Conservation (phyloP, 2,797 vertebrate species). For the Protosalanx chinensis region DNA sequence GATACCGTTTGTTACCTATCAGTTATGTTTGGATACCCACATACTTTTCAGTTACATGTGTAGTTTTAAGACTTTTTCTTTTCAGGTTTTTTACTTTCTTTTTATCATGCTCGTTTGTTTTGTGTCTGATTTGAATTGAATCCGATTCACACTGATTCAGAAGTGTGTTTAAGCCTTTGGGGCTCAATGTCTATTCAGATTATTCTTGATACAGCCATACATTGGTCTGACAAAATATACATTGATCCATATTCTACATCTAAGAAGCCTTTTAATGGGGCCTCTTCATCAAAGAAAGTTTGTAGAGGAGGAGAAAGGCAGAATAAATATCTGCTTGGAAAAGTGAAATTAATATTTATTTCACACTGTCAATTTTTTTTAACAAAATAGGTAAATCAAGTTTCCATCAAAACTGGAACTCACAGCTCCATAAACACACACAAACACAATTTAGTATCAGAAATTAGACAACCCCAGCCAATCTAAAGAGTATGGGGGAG, state of each 20-base stretch:
- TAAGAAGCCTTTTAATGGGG: too few relatives aligned
- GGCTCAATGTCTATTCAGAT: background rate
- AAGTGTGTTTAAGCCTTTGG: background rate
- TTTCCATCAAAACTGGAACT: background rate
- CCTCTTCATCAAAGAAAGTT: too few relatives aligned
- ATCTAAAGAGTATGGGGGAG: slow-evolving; percentile 14
- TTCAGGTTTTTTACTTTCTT: slow-evolving; percentile 18
- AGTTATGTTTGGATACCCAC: background rate
- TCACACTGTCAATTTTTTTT: background rate
- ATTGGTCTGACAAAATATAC: background rate
- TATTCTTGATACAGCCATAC: background rate
- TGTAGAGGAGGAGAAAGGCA: too few relatives aligned
- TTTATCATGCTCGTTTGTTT: background rate
- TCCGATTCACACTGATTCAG: background rate
- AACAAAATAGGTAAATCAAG: background rate
- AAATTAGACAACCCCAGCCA: slow-evolving; percentile 10
- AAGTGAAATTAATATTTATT: background rate
- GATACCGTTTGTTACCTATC: background rate
- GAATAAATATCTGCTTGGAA: too few relatives aligned
- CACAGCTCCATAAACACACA: background rate
- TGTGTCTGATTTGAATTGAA: background rate
- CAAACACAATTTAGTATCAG: slow-evolving; percentile 9
- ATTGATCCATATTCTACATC: background rate
- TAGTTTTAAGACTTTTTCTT: background rate
- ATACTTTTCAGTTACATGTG: background rate